Base-by-base conservation (phyloP, 1,140 invertebrate species). In the Agraylea sexmaculata region DNA sequence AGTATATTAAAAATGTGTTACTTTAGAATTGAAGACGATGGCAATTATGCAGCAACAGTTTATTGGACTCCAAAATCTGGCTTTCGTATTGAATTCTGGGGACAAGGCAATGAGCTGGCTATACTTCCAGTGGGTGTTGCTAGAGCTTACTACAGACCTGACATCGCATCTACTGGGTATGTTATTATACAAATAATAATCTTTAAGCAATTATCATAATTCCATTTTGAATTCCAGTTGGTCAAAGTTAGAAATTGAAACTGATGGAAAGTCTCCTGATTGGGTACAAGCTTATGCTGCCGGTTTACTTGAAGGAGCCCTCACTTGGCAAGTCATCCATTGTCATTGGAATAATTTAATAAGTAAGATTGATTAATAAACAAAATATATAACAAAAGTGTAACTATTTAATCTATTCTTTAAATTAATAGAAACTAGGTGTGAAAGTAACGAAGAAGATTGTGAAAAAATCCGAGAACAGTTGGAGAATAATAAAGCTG, bases 241-340 rank as follows among this genome's bases (percentile, higher is more conserved):
- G 83, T 82, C 80, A 1, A 70, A 74, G 47, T 59, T 89, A 11
- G 83, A 88, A 68, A 73, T 88, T 34, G 77, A 84, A 61, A 83
- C 83, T 4, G 74, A 83, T 43, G 56, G 64, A 27, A 66, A 69
- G 1, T 83, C 77, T 58, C 72, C 78, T 3, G 82, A 86, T 56
- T 70, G 73, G 45, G 70, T 83, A 5, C 89, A 93, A 64, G 86
- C 86, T 0, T 89, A 82, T 56, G 80, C 83, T 2, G 87, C 88
- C n/a, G 90, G 90, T 6, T 68, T 87, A n/a, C 66, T 87, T 1
- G 89, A 93, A 62, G 88, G 87, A 0, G 77, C 77, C 19, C 55
- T 87, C 1, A 87, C 84, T 3, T 81, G 79, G 73, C 77, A 81
- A 47, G 65, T 88, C 18, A 89, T 92, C 37, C 75, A 81, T 54